Evolutionary conservation across 2,797 vertebrate species (phyloP).

Genomic region (Selene dorsalis): DNA sequence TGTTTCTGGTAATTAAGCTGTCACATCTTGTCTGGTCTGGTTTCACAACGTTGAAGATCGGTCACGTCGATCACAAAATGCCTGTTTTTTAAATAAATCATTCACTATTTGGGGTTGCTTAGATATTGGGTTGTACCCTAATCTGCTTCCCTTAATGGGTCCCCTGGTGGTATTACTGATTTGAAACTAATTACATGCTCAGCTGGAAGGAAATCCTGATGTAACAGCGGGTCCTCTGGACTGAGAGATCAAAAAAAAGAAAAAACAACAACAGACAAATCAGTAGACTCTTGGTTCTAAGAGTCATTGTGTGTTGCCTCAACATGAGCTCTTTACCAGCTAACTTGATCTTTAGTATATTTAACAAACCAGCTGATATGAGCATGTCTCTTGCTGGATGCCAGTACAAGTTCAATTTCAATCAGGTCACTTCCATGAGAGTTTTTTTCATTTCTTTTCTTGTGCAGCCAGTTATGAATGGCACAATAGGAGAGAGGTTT

Average conservation of each 20-base stretch:
- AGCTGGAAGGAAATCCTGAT: conserved; percentile 79
- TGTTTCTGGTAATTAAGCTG: background rate
- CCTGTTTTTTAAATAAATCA: conserved; percentile 26
- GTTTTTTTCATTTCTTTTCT: conserved; percentile 10
- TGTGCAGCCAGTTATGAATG: conserved; percentile 46
- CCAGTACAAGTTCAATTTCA: conserved; percentile 13
- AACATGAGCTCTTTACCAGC: background rate
- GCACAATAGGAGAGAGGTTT: conserved; percentile 61
- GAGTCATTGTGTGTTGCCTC: background rate
- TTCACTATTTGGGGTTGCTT: conserved; percentile 51
- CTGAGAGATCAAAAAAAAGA: conserved; percentile 31
- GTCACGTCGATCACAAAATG: conserved; percentile 1
- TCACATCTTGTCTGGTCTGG: background rate
- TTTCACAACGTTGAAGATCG: background rate
- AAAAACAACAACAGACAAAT: conserved; percentile 22
- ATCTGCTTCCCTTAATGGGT: conserved; percentile 70
- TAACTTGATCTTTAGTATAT: background rate
- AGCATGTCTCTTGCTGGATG: conserved; percentile 2
- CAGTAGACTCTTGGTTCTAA: background rate
- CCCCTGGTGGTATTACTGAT: conserved; percentile 75
- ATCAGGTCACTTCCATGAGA: background rate
- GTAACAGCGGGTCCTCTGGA: conserved; percentile 56
- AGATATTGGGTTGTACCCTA: conserved; percentile 52
- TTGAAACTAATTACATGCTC: conserved; percentile 81
- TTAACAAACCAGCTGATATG: background rate